Evolutionary conservation across 2,888 invertebrate genomes (phyloP).

Genomic region (Gibbula magus): DNA sequence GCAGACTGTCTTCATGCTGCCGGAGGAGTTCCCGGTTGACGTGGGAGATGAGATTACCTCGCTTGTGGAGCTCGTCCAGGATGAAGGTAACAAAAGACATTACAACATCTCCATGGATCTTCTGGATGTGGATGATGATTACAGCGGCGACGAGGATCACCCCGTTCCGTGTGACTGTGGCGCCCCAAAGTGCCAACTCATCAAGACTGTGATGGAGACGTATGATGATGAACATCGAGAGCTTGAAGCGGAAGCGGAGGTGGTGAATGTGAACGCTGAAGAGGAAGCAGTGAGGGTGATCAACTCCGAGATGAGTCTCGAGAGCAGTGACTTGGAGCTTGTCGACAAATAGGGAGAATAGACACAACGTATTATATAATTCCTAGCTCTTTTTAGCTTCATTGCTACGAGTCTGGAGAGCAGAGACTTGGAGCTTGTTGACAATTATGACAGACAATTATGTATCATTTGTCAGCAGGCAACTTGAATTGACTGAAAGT

Average conservation of each 20-base stretch:
- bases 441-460: background rate
- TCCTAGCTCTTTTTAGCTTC: too few relatives aligned
- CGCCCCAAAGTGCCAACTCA: constrained; percentile 59
- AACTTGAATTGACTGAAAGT: too few relatives aligned
- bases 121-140: constrained; percentile 43
- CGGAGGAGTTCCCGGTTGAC: constrained; percentile 83
- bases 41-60: constrained; percentile 77
- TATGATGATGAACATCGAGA: constrained; percentile 63
- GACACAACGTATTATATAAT: too few relatives aligned
- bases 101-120: constrained; percentile 66
- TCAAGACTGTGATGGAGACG: constrained; percentile 63
- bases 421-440: constrained; percentile 8
- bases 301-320: constrained; percentile 35
- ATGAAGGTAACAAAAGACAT: constrained; percentile 55
- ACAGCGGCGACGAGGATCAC: constrained; percentile 53
- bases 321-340: constrained; percentile 22
- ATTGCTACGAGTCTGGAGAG: constrained; percentile 33
- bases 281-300: constrained; percentile 41
- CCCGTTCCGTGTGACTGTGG: constrained; percentile 67
- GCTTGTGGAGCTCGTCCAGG: constrained; percentile 57
- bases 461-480: too few relatives aligned
- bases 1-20: constrained; percentile 91
- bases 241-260: constrained; percentile 61
- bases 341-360: background rate
- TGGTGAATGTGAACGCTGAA: constrained; percentile 54